Conservation (phyloP, 2,888 invertebrate species). For the Pinctada fucata region DNA sequence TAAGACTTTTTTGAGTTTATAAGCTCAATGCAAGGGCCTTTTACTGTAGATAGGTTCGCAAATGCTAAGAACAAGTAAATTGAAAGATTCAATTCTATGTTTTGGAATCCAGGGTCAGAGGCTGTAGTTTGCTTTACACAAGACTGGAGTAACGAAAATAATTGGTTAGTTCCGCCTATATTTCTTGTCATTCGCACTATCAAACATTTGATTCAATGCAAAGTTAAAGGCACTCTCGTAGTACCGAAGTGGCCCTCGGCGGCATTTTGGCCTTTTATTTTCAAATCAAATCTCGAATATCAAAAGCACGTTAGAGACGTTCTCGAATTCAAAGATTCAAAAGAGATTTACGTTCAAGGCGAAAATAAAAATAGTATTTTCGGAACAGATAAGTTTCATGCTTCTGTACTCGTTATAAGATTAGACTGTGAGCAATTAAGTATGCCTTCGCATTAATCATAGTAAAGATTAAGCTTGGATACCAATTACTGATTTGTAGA, state of each 20-base stretch:
- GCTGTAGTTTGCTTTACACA: conserved; percentile 32
- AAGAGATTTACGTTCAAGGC: too few species aligned
- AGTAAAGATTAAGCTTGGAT: too few species aligned
- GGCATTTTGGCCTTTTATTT: conserved; percentile 23
- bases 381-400: conserved; percentile 2
- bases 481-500: too few species aligned
- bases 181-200: conserved; percentile 26
- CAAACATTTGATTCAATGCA: conserved; percentile 21
- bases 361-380: background rate
- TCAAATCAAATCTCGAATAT: background rate
- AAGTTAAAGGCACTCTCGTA: conserved; percentile 13
- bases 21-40: conserved; percentile 25
- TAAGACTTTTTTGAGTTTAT: conserved; percentile 26
- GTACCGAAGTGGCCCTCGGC: conserved; percentile 26
- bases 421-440: too few species aligned
- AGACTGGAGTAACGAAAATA: conserved; percentile 29
- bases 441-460: too few species aligned
- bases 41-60: conserved; percentile 36
- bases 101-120: conserved; percentile 30
- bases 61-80: conserved; percentile 36
- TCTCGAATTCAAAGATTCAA: conserved; percentile 7
- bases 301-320: conserved; percentile 2
- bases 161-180: conserved; percentile 33
- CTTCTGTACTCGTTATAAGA: too few species aligned
- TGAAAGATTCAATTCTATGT: conserved; percentile 33